A percentile compares a stretch with the other conserved stretches of the same genome.
These are phyloP conservation scores for Petrolisthes manimaculis DNA, from an alignment of 2,888 invertebrate species.

Conservation along the genomic window DNA sequence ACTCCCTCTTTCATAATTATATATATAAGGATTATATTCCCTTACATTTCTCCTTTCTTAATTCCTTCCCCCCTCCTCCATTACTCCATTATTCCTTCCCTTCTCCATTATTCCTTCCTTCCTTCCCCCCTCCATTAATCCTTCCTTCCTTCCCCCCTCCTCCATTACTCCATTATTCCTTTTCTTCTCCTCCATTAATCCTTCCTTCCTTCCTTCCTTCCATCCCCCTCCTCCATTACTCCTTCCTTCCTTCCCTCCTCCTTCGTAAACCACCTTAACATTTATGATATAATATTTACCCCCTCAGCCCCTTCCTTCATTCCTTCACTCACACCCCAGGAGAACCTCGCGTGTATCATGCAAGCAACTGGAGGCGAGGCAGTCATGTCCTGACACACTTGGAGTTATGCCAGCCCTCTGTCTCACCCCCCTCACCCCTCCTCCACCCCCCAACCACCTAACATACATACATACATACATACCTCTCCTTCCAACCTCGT, in stretches of 20 bases:
- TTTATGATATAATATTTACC: too few species aligned
- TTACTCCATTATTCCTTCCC: not conserved
- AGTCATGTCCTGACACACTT: conserved; percentile 13
- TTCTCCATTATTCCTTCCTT: not conserved
- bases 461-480: not conserved
- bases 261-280: too few species aligned
- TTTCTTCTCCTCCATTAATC: not conserved
- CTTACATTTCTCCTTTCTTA: too few species aligned
- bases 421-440: not conserved
- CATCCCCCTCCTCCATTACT: not conserved
- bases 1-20: too few species aligned
- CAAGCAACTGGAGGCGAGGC: not conserved
- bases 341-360: too few species aligned
- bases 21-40: too few species aligned
- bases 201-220: too few species aligned
- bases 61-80: not conserved
- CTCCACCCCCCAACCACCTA: not conserved
- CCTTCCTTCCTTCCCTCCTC: not conserved
- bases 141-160: conserved; percentile 1
- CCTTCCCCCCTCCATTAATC: not conserved
- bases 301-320: not conserved
- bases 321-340: too few species aligned
- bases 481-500: not conserved
- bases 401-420: not conserved
- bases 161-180: not conserved